Base-by-base conservation (phyloP, 2,113 vertebrate genomes). In the Taxidea taxus region DNA sequence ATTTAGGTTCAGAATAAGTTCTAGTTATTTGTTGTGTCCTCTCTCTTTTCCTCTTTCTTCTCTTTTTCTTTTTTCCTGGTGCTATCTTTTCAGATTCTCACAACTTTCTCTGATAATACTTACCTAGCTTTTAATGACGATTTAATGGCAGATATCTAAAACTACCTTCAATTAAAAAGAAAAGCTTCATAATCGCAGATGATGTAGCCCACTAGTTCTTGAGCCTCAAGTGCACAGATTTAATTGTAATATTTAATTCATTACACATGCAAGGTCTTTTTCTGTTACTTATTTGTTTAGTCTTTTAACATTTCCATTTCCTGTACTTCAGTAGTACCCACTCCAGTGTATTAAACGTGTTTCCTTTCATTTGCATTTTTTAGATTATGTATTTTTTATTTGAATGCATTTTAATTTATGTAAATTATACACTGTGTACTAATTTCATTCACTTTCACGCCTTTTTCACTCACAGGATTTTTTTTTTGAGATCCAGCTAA, bases 191-290 rank as follows among this genome's bases (percentile, higher is more conserved):
- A 25, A 58, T 66, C 91, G 77, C 21, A 27, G 11, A 62, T 51
- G 54, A 54, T 20, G 49, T 87, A 87, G 77, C 31, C 10, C 15
- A 83, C 5, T 49, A 58, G 34, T 47, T 34, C 6, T 80, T 86
- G 77, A 96, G 34, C 0, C 16, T 66, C 27, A 54, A 72, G 13
- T 16, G 34, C 7, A 78, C 21, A 92, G 4, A 87, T 37, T 95
- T 94, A 62, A 84, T 90, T 72, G 12, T 80, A 51, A 80, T 85
- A 74, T 31, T 95, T 85, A 85, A 90, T 54, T 94, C 2, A 20
- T 49, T 64, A 70, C 7, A 44, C 21, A 77, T n/a, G 7, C 29
- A 95, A 96, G 8, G 0, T 64, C 42, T 90, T 29, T 72, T 49
- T 70, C 7, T 60, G 13, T 84, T 88, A 72, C 27, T 90, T 74